Evolutionary conservation across 2,888 invertebrate genomes (phyloP).

Genomic region (Perizoma affinitatum): DNA sequence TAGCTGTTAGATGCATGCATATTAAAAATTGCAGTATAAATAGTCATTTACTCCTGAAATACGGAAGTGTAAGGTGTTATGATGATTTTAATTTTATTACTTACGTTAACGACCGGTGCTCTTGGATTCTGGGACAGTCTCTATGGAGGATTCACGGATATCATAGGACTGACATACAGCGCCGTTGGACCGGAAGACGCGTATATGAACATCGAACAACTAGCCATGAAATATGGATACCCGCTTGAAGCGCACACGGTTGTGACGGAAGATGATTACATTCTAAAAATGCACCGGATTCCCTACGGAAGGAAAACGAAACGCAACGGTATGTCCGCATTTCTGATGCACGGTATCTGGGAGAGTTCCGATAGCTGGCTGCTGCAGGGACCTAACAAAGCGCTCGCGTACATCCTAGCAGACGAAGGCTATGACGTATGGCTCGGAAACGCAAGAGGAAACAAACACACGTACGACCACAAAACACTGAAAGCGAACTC

Average conservation of each 20-base stretch:
- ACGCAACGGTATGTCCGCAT: constrained; percentile 70
- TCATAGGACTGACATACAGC: constrained; percentile 11
- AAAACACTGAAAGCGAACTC: constrained; percentile 44
- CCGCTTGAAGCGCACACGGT: constrained; percentile 59
- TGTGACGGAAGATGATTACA: constrained; percentile 63
- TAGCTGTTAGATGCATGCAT: constrained; percentile 2
- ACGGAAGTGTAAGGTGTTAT: constrained; percentile 20
- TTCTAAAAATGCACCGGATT: constrained; percentile 63
- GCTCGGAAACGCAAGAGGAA: constrained; percentile 93
- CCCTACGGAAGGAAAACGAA: constrained; percentile 37
- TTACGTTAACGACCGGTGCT: constrained; percentile 27
- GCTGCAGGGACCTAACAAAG: constrained; percentile 85
- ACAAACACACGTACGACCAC: constrained; percentile 72
- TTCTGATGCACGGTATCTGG: constrained; percentile 92
- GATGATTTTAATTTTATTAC: constrained; percentile 30
- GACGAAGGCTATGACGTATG: constrained; percentile 89
- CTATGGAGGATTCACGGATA: constrained; percentile 25
- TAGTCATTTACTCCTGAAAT: constrained; percentile 8
- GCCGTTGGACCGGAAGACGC: constrained; percentile 49
- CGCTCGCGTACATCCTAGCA: constrained; percentile 85
- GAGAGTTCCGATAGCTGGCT: constrained; percentile 60
- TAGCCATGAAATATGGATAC: constrained; percentile 57
- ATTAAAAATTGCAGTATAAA: constrained; percentile 4
- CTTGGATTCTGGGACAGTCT: constrained; percentile 32
- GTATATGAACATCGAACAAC: constrained; percentile 51